Percentiles rank a stretch among this genome's conserved stretches.
Conservation (phyloP, 2,888 invertebrate genomes). For the Eilema sororculum region DNA sequence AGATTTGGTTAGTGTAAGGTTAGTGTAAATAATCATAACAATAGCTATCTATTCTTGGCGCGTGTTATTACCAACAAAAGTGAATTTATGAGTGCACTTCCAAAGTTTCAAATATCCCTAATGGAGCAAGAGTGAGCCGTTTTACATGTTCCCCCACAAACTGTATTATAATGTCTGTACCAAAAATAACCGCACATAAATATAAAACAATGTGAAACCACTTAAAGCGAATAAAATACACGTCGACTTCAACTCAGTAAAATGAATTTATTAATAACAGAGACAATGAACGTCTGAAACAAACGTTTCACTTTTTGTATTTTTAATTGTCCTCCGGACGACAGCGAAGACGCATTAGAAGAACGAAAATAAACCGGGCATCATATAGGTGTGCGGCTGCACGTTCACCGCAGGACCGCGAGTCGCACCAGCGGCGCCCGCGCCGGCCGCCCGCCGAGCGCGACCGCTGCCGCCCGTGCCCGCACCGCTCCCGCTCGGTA, state of each 20-base stretch:
- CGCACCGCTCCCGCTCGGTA: background rate
- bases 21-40: slow-evolving; percentile 66
- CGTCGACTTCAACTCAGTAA: slow-evolving; percentile 85
- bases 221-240: slow-evolving; percentile 88
- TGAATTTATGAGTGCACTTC: slow-evolving; percentile 86
- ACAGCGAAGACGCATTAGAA: slow-evolving; percentile 85
- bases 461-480: slow-evolving; percentile 32
- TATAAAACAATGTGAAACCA: slow-evolving; percentile 88
- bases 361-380: slow-evolving; percentile 84
- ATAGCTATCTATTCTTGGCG: slow-evolving; percentile 74
- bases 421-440: slow-evolving; percentile 45
- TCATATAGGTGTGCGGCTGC: slow-evolving; percentile 79
- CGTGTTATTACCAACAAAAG: slow-evolving; percentile 82
- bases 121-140: slow-evolving; percentile 85
- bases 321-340: slow-evolving; percentile 86
- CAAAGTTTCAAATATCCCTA: slow-evolving; percentile 86
- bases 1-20: slow-evolving; percentile 34
- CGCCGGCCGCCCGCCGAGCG: slow-evolving; percentile 10
- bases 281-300: slow-evolving; percentile 87
- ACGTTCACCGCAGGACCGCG: slow-evolving; percentile 28
- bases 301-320: slow-evolving; percentile 86
- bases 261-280: slow-evolving; percentile 87
- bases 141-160: slow-evolving; percentile 86
- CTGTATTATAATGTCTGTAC: slow-evolving; percentile 85
- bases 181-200: slow-evolving; percentile 87